Evolutionary conservation across 92 coral and sea anemone species (phyloP), one percentile per base, ranked within the genome.

Genomic region (Zoanthus solanderi): DNA sequence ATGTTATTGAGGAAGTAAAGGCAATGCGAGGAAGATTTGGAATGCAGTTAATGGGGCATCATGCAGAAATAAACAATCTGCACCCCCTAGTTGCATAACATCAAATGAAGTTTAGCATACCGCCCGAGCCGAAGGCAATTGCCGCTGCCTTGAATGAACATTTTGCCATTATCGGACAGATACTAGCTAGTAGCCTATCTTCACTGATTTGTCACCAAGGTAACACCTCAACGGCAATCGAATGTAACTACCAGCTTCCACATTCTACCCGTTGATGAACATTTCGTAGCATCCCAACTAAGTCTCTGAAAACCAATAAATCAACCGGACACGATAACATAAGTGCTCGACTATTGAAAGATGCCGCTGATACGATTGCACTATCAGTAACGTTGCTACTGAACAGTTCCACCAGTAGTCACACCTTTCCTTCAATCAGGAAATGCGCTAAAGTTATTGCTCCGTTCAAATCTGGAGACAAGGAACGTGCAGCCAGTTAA

Each of bases 21-120:
- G 23, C 23, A 23, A 23, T 23, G 23, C 23, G 23, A 23, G 23
- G 23, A 23, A 23, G 23, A 71, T 83, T 63, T 84, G 88, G 88
- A 84, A 72, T 46, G 79, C 69, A 32, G 71, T 84, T 84, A 84
- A 84, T 67, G 79, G 48, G 67, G 88, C 88, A 69, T 84, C 88
- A 46, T 71, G 48, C 57, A 46, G 79, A 48, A 84, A 84, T 71
- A 45, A 68, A 56, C 78, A 84, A 72, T 58, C 88, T 37, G 15
- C 88, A 37, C 46, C 77, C 46, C 88, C 88, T 48, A 72, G 68
- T 84, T 84, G 88, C 80, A 84, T 84, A 65, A 84, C 72, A 23
- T 69, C 88, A 60, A 50, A 84, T 84, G 88, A 65, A 84, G 69
- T 72, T 69, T 37, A 72, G 67, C 67, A 69, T 84, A 72, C 23